Percentiles rank a stretch among this genome's conserved stretches.
phyloP scores from a whole-genome alignment of 1,140 invertebrate species.

The Neodiprion fabricii region DNA sequence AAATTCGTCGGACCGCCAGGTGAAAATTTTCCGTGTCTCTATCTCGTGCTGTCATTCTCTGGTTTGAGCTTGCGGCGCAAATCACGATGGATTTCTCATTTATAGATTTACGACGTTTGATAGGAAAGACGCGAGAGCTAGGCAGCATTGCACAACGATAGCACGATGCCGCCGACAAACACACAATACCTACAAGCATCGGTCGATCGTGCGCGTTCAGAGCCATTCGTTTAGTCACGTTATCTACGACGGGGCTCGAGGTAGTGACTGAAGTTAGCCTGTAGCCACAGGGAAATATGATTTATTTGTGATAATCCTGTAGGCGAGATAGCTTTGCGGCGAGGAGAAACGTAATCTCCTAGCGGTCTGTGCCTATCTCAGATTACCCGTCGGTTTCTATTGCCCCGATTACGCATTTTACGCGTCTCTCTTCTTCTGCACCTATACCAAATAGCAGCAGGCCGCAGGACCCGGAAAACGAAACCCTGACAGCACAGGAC shows the following conservation, averaged over 20 bases:
- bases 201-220: background rate
- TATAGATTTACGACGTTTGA: slow-evolving; percentile 43
- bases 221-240: background rate
- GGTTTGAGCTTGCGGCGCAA: slow-evolving; percentile 21
- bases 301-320: slow-evolving; percentile 60
- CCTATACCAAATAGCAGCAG: slow-evolving; percentile 1
- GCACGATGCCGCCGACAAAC: slow-evolving; percentile 36
- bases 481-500: too few relatives aligned
- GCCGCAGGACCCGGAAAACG: too few relatives aligned
- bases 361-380: slow-evolving; percentile 38
- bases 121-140: slow-evolving; percentile 12
- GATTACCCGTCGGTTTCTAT: slow-evolving; percentile 51
- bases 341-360: slow-evolving; percentile 46
- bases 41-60: too few relatives aligned
- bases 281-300: slow-evolving; percentile 52
- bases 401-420: slow-evolving; percentile 55
- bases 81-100: slow-evolving; percentile 43
- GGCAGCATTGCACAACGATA: slow-evolving; percentile 39
- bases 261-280: slow-evolving; percentile 22
- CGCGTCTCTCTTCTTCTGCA: slow-evolving; percentile 29
- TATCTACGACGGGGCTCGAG: slow-evolving; percentile 22
- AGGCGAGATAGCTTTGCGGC: slow-evolving; percentile 56
- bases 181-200: slow-evolving; percentile 26
- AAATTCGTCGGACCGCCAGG: too few relatives aligned
- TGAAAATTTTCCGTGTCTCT: too few relatives aligned